Base-by-base conservation (phyloP, 1,140 invertebrate genomes). In the Oncopodura yosiiana region DNA sequence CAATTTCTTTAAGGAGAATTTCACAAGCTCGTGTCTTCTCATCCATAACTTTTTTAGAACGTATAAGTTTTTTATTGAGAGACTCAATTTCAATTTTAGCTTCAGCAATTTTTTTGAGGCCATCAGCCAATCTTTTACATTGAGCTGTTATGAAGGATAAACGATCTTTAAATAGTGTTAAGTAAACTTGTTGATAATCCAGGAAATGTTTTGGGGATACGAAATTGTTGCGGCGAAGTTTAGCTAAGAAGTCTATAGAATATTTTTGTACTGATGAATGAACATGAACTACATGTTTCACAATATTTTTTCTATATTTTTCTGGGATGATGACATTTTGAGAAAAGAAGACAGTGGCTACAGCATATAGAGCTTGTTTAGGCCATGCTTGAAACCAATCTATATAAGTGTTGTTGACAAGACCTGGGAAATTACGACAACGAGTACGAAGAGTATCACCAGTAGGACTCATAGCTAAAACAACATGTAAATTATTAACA, bases 311-410 rank as follows among this genome's bases (percentile, higher is more conserved):
- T 16, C 81, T 75, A 60, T 82, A 76, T 3, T 75, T 67, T 37
- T 81, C 78, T 0, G 83, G 80, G 32, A 90, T 80, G 53, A 74
- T 32, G 19, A 30, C 43, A 24, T 56, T 48, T 18, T 62, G 30
- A 26, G 34, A 50, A 26, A 29, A 51, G 63, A 83, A 86, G 4
- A 85, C 81, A 44, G 81, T 82, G 5, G 88, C 88, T 8, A 94
- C 88, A 1, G 87, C 84, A 39, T 82, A 73, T 16, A 94, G 67
- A 2, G 91, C 89, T 71, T 94, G 86, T 54, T 82, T 78, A 1
- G 91, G 89, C 91, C 92, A 95, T 0, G 86, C 80, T 66, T 87
- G 84, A 57, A 93, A 83, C 89, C 90, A 95, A 70, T 96, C 86
- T 45, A 95, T 90, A 11, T 86, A 90, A 3, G 87, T 91, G 66